Conservation (phyloP, 1,140 invertebrate species). For the Hyles vespertilio region DNA sequence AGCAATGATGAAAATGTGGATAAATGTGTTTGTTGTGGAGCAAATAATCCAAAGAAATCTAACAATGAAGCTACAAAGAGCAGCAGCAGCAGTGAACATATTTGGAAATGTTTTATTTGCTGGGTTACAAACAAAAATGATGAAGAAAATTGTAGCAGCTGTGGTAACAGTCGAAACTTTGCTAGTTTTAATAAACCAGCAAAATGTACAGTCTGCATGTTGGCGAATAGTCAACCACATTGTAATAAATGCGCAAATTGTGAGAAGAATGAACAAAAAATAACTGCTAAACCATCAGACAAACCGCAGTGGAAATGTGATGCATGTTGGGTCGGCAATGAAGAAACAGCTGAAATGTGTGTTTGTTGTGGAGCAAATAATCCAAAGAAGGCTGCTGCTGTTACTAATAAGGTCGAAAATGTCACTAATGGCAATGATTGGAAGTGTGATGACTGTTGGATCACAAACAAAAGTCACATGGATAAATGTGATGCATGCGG, state of each 20-base stretch:
- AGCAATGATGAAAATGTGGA: conserved; percentile 76
- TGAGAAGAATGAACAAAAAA: conserved; percentile 10
- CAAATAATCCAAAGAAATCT: conserved; percentile 27
- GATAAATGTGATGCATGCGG: conserved; percentile 78
- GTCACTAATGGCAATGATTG: conserved; percentile 65
- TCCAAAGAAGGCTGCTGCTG: conserved; percentile 14
- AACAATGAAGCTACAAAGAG: too few relatives aligned
- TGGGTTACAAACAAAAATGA: conserved; percentile 10
- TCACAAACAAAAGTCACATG: conserved; percentile 75
- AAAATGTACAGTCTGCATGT: conserved; percentile 16
- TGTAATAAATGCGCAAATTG: conserved; percentile 17
- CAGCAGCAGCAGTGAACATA: too few relatives aligned
- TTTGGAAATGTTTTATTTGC: too few relatives aligned
- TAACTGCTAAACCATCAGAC: background rate
- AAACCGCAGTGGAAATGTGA: conserved; percentile 79
- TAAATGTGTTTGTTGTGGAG: conserved; percentile 81
- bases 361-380: conserved; percentile 75
- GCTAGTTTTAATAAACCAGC: background rate
- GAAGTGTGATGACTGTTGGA: conserved; percentile 79
- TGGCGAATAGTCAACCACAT: conserved; percentile 13
- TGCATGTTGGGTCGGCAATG: conserved; percentile 80
- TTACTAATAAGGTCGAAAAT: conserved; percentile 52
- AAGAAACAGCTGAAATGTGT: conserved; percentile 75
- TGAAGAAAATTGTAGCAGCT: conserved; percentile 8
- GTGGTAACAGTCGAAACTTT: conserved; percentile 6